Evolutionary conservation across 1,140 invertebrate species (phyloP).

Genomic region (Tyrophagus putrescentiae): DNA sequence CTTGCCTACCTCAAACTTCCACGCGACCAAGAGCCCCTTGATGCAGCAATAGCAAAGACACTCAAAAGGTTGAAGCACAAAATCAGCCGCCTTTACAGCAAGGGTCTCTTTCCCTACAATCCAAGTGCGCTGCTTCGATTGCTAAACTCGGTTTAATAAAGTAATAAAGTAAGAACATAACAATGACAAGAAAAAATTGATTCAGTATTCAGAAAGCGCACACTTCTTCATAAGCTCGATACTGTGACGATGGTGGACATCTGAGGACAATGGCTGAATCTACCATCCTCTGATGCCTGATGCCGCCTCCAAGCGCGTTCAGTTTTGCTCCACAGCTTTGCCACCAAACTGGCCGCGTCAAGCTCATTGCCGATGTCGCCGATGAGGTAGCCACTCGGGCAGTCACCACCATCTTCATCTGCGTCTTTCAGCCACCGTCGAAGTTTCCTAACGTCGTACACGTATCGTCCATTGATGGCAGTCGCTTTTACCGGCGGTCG

Average conservation of each 20-base stretch:
- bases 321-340: slow-evolving; percentile 19
- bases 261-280: background rate
- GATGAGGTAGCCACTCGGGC: slow-evolving; percentile 18
- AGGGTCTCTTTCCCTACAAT: slow-evolving; percentile 12
- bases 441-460: slow-evolving; percentile 11
- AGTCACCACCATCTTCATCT: background rate
- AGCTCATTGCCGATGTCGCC: slow-evolving; percentile 20
- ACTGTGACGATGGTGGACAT: background rate
- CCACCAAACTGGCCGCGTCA: slow-evolving; percentile 9
- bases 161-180: no score
- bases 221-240: slow-evolving; percentile 12
- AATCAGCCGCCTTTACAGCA: background rate
- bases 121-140: slow-evolving; percentile 1
- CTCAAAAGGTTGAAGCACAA: background rate
- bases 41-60: background rate
- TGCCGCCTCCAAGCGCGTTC: background rate
- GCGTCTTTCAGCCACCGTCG: slow-evolving; percentile 19
- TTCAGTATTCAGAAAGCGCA: no score
- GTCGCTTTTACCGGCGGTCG: background rate
- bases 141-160: background rate
- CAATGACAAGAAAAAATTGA: no score
- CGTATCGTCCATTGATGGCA: slow-evolving; percentile 17
- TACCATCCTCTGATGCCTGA: background rate
- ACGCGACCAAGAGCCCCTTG: background rate
- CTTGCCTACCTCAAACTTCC: slow-evolving; percentile 1